Base-by-base conservation (phyloP, 1,140 invertebrate genomes). In the Macrosteles quadrilineatus region DNA sequence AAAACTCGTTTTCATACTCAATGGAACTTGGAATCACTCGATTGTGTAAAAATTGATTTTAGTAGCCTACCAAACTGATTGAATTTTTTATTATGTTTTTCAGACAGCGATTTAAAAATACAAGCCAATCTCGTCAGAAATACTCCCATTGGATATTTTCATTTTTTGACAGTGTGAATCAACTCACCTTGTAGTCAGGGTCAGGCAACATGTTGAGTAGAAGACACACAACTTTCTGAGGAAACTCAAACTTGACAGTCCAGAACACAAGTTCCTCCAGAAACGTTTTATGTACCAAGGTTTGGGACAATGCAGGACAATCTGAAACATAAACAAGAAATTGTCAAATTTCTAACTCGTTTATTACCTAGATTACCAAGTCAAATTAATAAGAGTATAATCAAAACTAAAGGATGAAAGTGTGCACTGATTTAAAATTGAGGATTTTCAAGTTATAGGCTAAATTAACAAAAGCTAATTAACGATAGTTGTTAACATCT, bases 221-320 rank as follows among this genome's bases (percentile, higher is more conserved):
- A 55, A 98, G 88, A 77, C 96, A 98, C 12, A 98, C 95, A 40
- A 98, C 86, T 77, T 97, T 97, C 81, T 98, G 94, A 1, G 96
- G 96, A 83, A 98, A 99, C 82, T 98, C 96, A 82, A 93, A 97
- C 78, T 94, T 94, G 27, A 98, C 94, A 21, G 94, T 97, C 96
- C 97, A 98, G 83, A 98, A 98, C 73, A 98, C 92, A 66, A 98
- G 86, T 83, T 98, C 96, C 80, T 98, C 96, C 21, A 98, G 84
- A 74, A 98, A 90, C 0, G 92, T 97, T 57, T 86, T 88, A 81
- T 98, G 95, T 25, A 89, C 85, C 2, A 97, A 81, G 6, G 88
- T 86, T 71, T 91, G 88, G 77, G 90, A 89, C 27, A 96, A 79
- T 0, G 92, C 91, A n/a, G 91, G 89, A 75, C 92, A 87, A 81